Evolutionary conservation across 1,140 invertebrate genomes (phyloP).

Genomic region (Pseudomyrmex flavicornis): DNA sequence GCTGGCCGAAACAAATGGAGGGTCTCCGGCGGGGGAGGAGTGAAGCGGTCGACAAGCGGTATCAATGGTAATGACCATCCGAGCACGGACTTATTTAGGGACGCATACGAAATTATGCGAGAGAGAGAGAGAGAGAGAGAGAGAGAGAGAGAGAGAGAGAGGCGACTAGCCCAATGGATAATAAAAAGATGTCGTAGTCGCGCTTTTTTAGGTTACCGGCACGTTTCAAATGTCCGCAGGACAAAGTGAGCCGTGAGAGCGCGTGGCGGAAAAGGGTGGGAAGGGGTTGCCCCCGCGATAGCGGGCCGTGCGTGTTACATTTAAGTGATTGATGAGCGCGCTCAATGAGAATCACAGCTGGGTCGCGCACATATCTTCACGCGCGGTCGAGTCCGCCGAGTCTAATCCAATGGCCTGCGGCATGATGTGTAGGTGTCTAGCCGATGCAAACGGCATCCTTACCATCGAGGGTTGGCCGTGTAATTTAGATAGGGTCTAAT

Average conservation of each 20-base stretch:
- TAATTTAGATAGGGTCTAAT: constrained; percentile 50
- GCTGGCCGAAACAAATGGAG: constrained; percentile 63
- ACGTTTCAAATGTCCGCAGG: constrained; percentile 80
- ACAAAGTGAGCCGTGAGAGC: constrained; percentile 78
- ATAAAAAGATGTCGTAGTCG: constrained; percentile 11
- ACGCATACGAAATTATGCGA: constrained; percentile 71
- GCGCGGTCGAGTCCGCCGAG: constrained; percentile 64
- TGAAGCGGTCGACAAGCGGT: constrained; percentile 44
- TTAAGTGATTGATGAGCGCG: constrained; percentile 84
- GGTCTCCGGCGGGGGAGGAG: background rate
- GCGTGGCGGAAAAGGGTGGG: constrained; percentile 47
- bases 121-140: constrained; percentile 44
- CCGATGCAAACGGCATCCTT: constrained; percentile 65
- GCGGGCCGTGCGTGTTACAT: constrained; percentile 77
- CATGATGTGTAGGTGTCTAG: constrained; percentile 68
- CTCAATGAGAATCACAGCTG: constrained; percentile 82
- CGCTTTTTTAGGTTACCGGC: too few species aligned
- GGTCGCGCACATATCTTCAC: constrained; percentile 74
- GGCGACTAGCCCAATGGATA: background rate
- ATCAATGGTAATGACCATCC: constrained; percentile 73
- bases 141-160: constrained; percentile 43
- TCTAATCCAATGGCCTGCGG: constrained; percentile 66
- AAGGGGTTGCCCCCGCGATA: constrained; percentile 73
- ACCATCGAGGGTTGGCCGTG: constrained; percentile 35
- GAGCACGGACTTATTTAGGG: constrained; percentile 70